phyloP scores from a whole-genome alignment of 2,888 invertebrate species.

The Protonemura montana region DNA sequence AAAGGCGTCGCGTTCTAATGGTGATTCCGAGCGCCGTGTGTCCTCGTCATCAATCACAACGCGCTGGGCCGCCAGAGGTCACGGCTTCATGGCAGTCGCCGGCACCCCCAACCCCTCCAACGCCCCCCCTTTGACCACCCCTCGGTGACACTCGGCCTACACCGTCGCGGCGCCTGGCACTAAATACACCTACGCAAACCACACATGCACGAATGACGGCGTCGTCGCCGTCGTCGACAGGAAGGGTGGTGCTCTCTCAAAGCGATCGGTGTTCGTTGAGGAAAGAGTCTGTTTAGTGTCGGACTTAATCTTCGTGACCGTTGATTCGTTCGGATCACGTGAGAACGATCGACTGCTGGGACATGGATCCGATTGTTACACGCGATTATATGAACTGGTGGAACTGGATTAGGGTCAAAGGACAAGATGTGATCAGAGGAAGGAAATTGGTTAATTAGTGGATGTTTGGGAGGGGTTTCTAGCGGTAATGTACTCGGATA shows the following conservation, averaged over 20 bases:
- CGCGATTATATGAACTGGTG: background rate
- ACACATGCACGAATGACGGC: constrained; percentile 12
- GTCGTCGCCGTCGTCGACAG: background rate
- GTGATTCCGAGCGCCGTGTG: background rate
- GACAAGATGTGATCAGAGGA: constrained; percentile 12
- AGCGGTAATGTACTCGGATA: background rate
- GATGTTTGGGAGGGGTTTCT: background rate
- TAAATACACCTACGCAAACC: background rate
- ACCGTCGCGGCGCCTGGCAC: constrained; percentile 14
- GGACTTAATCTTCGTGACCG: background rate
- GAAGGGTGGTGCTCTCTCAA: background rate
- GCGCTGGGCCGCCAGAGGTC: background rate
- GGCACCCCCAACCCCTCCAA: background rate
- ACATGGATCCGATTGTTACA: background rate
- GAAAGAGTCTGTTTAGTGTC: constrained; percentile 5
- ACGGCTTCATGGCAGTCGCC: background rate
- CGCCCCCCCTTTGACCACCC: too few species aligned
- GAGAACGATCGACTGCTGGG: background rate
- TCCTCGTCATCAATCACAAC: background rate
- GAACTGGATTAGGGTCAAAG: background rate
- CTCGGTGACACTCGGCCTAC: background rate
- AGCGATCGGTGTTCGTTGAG: too few species aligned
- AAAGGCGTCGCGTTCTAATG: background rate
- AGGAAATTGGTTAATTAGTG: constrained; percentile 9
- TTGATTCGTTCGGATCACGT: background rate